A percentile compares a stretch with the other conserved stretches of the same genome.
Conservation (phyloP, 2,888 invertebrate genomes). For the Nipponacmea schrenckii region DNA sequence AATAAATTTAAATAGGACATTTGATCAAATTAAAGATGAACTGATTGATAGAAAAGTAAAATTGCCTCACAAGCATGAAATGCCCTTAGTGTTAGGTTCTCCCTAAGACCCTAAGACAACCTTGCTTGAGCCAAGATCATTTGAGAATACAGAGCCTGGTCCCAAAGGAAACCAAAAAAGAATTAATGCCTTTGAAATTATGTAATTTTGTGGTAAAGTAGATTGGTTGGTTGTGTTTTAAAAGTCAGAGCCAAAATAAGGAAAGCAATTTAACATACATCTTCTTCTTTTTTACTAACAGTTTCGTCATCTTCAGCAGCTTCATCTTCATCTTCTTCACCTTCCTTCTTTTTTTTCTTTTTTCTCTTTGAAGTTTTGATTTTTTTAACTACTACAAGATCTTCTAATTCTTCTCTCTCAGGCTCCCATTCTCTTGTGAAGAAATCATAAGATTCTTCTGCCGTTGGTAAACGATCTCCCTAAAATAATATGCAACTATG, state of each 20-base stretch:
- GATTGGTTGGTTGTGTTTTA: no score
- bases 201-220: no score
- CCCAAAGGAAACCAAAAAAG: no score
- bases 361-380: constrained; percentile 30
- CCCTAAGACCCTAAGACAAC: no score
- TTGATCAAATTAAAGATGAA: background rate
- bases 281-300: constrained; percentile 25
- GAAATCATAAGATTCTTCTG: constrained; percentile 68
- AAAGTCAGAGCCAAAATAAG: no score
- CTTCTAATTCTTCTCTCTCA: constrained; percentile 43
- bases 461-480: constrained; percentile 52
- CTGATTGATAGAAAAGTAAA: no score
- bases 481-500: constrained; percentile 18
- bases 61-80: no score
- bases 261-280: no score
- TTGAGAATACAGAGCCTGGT: no score
- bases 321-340: constrained; percentile 35
- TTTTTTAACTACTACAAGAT: constrained; percentile 41
- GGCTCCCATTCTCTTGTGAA: constrained; percentile 68
- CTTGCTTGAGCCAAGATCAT: no score
- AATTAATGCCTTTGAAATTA: no score
- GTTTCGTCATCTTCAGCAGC: constrained; percentile 33
- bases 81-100: no score
- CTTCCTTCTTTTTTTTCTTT: constrained; percentile 37
- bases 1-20: background rate